Percentiles rank a stretch among this genome's conserved stretches.
Evolutionary conservation across 1,140 invertebrate genomes (phyloP).

Genomic region (Saccostrea cuccullata): DNA sequence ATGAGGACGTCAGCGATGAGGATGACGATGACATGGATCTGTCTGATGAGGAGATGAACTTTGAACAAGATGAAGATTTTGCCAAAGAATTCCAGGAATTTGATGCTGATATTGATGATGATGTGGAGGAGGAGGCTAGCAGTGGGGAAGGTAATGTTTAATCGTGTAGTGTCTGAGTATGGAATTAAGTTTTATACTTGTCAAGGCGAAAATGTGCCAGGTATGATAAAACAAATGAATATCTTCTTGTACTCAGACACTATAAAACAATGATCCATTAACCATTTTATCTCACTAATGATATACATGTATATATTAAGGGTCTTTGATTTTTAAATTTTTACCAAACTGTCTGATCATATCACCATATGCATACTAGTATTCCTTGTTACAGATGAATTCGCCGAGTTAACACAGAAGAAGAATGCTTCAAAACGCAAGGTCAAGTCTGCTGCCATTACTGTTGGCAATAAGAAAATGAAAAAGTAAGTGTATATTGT

Average conservation of each 20-base stretch:
- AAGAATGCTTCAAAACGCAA: constrained; percentile 30
- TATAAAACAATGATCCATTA: too few species aligned
- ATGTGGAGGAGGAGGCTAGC: constrained; percentile 60
- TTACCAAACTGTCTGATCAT: not conserved
- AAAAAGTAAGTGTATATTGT: constrained; percentile 34
- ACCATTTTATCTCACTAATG: too few species aligned
- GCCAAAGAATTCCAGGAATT: constrained; percentile 63
- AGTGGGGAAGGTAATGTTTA: constrained; percentile 55
- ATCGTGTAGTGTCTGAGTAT: too few species aligned
- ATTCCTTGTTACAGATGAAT: constrained; percentile 57
- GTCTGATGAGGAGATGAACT: constrained; percentile 75
- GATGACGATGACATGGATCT: constrained; percentile 69
- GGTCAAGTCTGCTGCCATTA: not conserved
- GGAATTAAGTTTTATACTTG: too few species aligned
- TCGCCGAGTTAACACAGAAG: constrained; percentile 57
- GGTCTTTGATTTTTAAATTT: too few species aligned
- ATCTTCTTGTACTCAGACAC: too few species aligned
- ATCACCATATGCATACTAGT: constrained; percentile 1
- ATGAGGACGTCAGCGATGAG: constrained; percentile 57
- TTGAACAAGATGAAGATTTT: constrained; percentile 78
- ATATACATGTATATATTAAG: too few species aligned
- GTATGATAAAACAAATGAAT: too few species aligned
- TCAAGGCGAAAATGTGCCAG: too few species aligned
- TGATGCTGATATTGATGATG: constrained; percentile 52
- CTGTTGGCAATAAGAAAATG: constrained; percentile 11